Evolutionary conservation across 2,113 vertebrate genomes (phyloP).

Genomic region (Cephalopterus ornatus): DNA sequence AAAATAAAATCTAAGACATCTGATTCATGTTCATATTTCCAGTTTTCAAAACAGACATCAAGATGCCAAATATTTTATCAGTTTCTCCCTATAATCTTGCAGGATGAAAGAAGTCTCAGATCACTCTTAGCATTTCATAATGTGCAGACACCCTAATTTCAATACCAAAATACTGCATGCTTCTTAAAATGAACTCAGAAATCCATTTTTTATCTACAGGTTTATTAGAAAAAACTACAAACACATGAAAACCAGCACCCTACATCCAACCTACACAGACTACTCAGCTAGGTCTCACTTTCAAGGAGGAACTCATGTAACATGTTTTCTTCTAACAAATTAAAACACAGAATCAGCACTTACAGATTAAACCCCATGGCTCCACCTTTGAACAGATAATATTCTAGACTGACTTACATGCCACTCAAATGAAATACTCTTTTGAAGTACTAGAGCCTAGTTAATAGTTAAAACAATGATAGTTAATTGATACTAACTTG

Average conservation of each 20-base stretch:
- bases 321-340: background rate
- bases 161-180: background rate
- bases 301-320: background rate
- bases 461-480: background rate
- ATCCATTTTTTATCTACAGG: background rate
- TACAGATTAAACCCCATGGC: background rate
- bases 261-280: background rate
- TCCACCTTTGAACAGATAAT: background rate
- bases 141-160: background rate
- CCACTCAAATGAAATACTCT: background rate
- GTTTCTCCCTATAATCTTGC: background rate
- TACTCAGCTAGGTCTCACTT: background rate
- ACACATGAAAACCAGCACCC: background rate
- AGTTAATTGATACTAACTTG: background rate
- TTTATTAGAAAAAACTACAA: background rate
- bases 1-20: background rate
- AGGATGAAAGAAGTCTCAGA: background rate
- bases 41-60: background rate
- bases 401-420: background rate
- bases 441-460: background rate
- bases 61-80: background rate
- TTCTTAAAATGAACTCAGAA: background rate
- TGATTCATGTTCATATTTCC: background rate
- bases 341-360: background rate
- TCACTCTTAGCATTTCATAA: conserved; percentile 35